Conservation (phyloP, 2,888 invertebrate species). For the Drosophila austrosaltans region DNA sequence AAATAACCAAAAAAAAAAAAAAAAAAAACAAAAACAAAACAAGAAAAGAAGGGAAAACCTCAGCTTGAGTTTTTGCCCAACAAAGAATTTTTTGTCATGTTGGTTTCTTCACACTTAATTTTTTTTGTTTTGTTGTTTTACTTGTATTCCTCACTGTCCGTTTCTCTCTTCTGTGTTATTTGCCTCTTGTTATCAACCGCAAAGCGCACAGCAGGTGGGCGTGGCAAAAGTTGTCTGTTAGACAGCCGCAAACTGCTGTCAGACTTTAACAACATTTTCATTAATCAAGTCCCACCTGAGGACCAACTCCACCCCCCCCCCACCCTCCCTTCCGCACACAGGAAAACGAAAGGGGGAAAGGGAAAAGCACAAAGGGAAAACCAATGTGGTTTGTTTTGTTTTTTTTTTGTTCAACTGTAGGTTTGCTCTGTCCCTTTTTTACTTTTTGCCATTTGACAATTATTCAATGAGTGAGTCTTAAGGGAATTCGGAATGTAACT, state of each 20-base stretch:
- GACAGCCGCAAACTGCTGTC: conserved; percentile 68
- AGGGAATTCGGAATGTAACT: too few relatives aligned
- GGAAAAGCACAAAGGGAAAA: background rate
- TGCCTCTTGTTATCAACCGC: conserved; percentile 14
- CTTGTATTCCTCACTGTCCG: background rate
- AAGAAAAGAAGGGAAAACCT: background rate
- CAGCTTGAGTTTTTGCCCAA: conserved; percentile 6
- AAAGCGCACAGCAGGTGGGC: conserved; percentile 47
- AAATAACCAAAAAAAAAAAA: background rate
- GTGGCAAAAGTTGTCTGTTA: conserved; percentile 56
- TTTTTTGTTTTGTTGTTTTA: conserved; percentile 13
- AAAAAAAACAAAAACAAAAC: too few relatives aligned
- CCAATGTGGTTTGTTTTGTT: background rate
- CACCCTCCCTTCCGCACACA: background rate
- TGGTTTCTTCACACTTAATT: conserved; percentile 11
- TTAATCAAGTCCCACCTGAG: conserved; percentile 62
- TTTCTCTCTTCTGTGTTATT: conserved; percentile 13
- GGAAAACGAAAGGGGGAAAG: background rate
- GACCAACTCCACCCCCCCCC: conserved; percentile 26
- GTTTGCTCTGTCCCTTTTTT: background rate
- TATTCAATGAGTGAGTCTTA: conserved; percentile 1
- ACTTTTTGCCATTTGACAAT: background rate
- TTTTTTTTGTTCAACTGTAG: background rate
- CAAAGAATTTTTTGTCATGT: conserved; percentile 11
- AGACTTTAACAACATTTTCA: conserved; percentile 76